Percentiles rank a stretch among this genome's conserved stretches.
phyloP scores from a whole-genome alignment of 2,888 invertebrate genomes.

The Cyclophora albipunctata region DNA sequence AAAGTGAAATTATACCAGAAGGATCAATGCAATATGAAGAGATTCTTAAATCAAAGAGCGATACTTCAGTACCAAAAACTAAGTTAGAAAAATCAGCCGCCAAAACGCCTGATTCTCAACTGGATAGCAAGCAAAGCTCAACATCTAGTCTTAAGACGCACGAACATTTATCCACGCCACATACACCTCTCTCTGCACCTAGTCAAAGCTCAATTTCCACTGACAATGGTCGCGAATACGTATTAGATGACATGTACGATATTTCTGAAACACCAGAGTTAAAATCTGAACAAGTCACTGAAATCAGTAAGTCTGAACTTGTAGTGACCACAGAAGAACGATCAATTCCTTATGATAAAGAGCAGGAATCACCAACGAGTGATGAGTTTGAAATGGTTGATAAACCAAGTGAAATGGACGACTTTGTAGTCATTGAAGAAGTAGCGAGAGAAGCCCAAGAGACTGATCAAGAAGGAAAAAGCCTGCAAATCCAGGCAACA shows the following conservation, averaged over 20 bases:
- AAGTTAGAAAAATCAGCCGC: constrained; percentile 55
- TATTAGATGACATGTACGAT: constrained; percentile 75
- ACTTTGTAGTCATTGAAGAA: constrained; percentile 91
- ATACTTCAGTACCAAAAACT: constrained; percentile 69
- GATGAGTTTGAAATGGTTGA: constrained; percentile 93
- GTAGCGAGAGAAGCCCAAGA: constrained; percentile 91
- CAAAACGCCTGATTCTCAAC: constrained; percentile 57
- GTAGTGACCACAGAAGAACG: constrained; percentile 78
- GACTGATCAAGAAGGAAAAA: constrained; percentile 87
- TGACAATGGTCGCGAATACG: constrained; percentile 78
- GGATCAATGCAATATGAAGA: constrained; percentile 67
- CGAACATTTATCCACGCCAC: constrained; percentile 71
- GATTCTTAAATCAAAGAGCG: constrained; percentile 67
- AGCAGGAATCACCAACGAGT: constrained; percentile 84
- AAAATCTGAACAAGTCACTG: constrained; percentile 64
- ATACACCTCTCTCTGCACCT: constrained; percentile 77
- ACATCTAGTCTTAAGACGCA: constrained; percentile 74
- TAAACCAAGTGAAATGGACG: constrained; percentile 89
- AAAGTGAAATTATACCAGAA: constrained; percentile 58
- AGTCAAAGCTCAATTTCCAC: constrained; percentile 80
- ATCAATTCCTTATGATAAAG: constrained; percentile 69
- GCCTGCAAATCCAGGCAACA: constrained; percentile 78
- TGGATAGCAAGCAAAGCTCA: constrained; percentile 76
- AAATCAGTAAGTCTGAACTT: constrained; percentile 74
- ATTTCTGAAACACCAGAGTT: constrained; percentile 76